Evolutionary conservation across 2,888 invertebrate genomes (phyloP), one percentile per base, ranked within the genome.

Genomic region (Leptarthrus brevirostris): DNA sequence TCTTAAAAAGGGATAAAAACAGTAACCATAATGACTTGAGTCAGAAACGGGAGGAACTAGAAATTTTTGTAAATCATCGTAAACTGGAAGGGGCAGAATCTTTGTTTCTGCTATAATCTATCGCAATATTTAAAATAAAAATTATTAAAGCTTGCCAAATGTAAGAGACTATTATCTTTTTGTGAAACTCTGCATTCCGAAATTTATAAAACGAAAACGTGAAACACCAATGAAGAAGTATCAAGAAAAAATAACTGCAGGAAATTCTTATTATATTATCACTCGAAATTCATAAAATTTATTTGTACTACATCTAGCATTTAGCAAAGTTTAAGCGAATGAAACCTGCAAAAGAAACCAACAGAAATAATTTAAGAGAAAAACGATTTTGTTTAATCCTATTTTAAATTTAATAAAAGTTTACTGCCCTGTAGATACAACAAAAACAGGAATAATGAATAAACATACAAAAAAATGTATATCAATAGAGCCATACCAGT

Each of bases 401-500:
- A 69, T 69, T 54, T 71, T 40, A 71, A 71, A 71, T 71, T 53
- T 71, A 24, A 69, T 69, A 52, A 69, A 69, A 69, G 24, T 69
- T 44, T 52, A 69, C 69, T 52, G 22, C 69, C 52, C 49, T 52
- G 40, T 36, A 71, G 54, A 54, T 54, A 54, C 71, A 53, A 40
- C 40, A 36, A 71, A 71, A 69, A 71, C 71, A 24, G 71, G 71
- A 71, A 71, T 71, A 71, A 52, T 22, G 71, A 71, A 71, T 69
- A 69, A 69, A 69, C 69, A 69, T 54, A 71, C 71, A 71, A 53
- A 16, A 40, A 53, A 14, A 71, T 14, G 8, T 26, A 54, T 71
- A 71, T 54, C 54, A 54, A 71, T 71, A 71, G 72, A 72, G 71
- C 52, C 47, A 77, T 77, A 78, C 77, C 74, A 64, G 36, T 75